These are phyloP conservation scores for Drosophila rhopaloa DNA, from an alignment of 1,140 invertebrate genomes.

Conservation along the genomic window DNA sequence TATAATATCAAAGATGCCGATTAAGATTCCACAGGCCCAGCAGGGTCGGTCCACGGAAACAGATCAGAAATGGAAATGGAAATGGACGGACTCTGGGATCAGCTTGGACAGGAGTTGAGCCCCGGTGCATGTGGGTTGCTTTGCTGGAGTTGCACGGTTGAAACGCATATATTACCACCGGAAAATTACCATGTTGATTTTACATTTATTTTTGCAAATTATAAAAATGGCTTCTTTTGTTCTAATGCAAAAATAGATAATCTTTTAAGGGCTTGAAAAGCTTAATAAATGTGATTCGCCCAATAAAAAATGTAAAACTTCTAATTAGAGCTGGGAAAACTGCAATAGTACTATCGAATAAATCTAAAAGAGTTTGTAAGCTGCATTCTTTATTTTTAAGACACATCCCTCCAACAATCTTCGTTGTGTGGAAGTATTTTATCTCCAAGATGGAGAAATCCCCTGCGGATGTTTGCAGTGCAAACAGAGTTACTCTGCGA, in stretches of 20 bases:
- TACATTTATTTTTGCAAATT: too few species aligned
- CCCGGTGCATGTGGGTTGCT: slow-evolving; percentile 4
- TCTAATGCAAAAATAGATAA: too few species aligned
- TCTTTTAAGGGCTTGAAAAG: too few species aligned
- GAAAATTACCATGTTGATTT: too few species aligned
- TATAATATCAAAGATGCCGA: slow-evolving; percentile 84
- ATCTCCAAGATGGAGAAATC: slow-evolving; percentile 2
- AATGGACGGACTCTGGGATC: slow-evolving; percentile 1
- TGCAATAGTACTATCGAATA: too few species aligned
- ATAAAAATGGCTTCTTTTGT: too few species aligned
- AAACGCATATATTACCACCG: too few species aligned
- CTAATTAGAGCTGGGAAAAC: too few species aligned
- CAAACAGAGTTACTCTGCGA: slow-evolving; percentile 55
- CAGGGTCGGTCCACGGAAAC: slow-evolving; percentile 11
- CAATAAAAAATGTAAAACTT: too few species aligned
- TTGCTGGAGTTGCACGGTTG: background rate
- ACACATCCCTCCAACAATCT: background rate
- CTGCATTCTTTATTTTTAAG: background rate
- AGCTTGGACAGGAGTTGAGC: background rate
- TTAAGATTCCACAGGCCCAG: slow-evolving; percentile 67
- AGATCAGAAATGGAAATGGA: slow-evolving; percentile 10
- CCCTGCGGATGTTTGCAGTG: slow-evolving; percentile 61
- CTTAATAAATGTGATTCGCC: too few species aligned
- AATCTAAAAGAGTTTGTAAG: too few species aligned
- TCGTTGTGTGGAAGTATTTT: background rate